Conservation (phyloP, 2,113 vertebrate genomes). For the Grantiella picta region DNA sequence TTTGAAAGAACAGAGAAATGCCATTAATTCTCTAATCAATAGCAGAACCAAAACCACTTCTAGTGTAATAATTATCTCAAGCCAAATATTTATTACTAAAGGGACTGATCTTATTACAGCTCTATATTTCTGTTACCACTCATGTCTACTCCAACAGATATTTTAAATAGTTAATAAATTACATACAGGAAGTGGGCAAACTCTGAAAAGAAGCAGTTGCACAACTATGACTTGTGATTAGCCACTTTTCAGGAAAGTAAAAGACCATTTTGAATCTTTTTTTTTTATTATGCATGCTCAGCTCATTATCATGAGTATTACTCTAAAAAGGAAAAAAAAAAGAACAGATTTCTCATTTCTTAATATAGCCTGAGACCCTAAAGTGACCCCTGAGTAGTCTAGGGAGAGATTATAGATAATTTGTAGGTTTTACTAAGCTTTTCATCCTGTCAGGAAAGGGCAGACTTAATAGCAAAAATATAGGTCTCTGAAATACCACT, state of each 20-base stretch:
- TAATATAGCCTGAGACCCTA: neutral
- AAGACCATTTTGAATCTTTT: neutral
- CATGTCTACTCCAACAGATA: neutral
- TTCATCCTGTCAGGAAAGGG: neutral
- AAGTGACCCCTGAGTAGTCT: neutral
- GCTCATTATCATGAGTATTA: neutral
- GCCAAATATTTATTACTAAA: neutral
- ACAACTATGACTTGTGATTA: neutral
- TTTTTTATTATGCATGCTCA: neutral
- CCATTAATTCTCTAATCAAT: neutral
- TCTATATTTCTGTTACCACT: neutral
- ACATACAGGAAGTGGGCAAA: neutral
- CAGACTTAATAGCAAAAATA: neutral
- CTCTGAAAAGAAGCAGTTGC: neutral
- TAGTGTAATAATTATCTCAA: neutral
- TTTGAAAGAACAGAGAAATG: neutral
- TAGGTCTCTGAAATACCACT: neutral
- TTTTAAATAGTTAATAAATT: neutral
- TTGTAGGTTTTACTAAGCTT: neutral
- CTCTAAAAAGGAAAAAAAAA: accelerated
- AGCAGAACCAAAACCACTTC: neutral
- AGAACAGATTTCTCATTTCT: neutral
- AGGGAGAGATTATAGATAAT: neutral
- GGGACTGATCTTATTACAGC: neutral
- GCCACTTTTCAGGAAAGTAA: neutral